phyloP scores from a whole-genome alignment of 2,888 invertebrate species.

The Capitulum mitella region DNA sequence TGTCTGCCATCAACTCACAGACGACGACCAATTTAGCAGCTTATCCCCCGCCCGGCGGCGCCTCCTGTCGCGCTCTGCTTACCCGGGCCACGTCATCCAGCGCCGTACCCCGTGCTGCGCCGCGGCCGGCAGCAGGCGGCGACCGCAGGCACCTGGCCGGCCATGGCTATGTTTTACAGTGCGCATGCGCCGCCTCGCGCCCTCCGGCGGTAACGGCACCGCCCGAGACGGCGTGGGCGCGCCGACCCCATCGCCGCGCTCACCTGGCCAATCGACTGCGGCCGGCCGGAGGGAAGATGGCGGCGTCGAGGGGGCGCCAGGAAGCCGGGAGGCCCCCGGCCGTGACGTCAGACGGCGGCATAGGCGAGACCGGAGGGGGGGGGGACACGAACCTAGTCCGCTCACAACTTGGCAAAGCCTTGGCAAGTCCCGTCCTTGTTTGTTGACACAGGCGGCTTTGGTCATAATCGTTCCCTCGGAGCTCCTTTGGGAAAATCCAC shows the following conservation, averaged over 20 bases:
- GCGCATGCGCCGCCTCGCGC: neutral
- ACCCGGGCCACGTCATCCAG: too few relatives aligned
- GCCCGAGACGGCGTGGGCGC: neutral
- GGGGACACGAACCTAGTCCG: too few relatives aligned
- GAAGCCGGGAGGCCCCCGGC: neutral
- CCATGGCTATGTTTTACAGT: neutral
- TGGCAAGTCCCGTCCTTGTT: too few relatives aligned
- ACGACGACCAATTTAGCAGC: too few relatives aligned
- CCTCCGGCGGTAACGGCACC: neutral
- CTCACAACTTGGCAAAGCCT: too few relatives aligned
- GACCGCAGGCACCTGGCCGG: neutral
- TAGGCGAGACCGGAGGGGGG: too few relatives aligned
- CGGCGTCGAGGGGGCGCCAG: neutral
- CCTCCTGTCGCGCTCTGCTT: too few relatives aligned
- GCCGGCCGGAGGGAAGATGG: neutral
- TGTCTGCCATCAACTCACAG: too few relatives aligned
- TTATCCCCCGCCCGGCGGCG: neutral
- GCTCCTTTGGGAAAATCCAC: too few relatives aligned
- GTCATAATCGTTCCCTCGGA: too few relatives aligned
- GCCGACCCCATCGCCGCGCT: neutral
- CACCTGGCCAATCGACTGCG: neutral
- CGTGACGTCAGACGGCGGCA: neutral
- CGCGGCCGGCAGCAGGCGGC: neutral
- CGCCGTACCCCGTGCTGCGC: neutral
- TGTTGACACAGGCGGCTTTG: too few relatives aligned